Conservation (phyloP, 2,888 invertebrate genomes). For the Phoronis australis region DNA sequence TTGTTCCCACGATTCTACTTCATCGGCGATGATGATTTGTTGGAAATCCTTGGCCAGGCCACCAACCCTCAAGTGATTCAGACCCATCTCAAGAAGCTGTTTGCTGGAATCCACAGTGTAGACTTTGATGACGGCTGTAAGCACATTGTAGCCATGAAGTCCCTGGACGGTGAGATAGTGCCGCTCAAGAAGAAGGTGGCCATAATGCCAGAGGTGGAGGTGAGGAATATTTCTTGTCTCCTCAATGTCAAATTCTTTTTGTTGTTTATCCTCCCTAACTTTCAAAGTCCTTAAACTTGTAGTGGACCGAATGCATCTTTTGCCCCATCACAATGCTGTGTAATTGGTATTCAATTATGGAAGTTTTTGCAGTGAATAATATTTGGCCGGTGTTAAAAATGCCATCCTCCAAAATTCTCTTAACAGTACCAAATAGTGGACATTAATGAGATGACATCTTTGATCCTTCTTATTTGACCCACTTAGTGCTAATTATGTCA, state of each 20-base stretch:
- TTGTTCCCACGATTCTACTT: constrained; percentile 95
- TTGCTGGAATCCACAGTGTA: constrained; percentile 65
- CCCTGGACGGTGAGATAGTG: constrained; percentile 70
- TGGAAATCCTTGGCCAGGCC: constrained; percentile 91
- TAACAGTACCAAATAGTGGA: no score
- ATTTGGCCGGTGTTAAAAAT: no score
- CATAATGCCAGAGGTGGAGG: constrained; percentile 74
- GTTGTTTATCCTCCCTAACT: background rate
- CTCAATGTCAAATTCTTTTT: background rate
- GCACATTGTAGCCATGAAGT: constrained; percentile 67
- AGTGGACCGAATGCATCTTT: background rate
- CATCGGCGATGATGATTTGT: constrained; percentile 92
- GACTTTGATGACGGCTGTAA: constrained; percentile 61
- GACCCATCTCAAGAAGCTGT: constrained; percentile 90
- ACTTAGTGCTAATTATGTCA: no score
- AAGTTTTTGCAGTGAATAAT: no score
- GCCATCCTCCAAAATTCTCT: no score
- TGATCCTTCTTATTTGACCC: no score
- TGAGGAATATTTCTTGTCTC: constrained; percentile 39
- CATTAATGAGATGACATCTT: no score
- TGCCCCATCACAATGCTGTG: background rate
- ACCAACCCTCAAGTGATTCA: constrained; percentile 85
- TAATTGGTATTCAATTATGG: no score
- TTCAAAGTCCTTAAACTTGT: background rate
- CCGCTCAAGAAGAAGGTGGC: constrained; percentile 65